Conservation (phyloP, 2,113 vertebrate species). For the Cyprinodon brontotheroides region DNA sequence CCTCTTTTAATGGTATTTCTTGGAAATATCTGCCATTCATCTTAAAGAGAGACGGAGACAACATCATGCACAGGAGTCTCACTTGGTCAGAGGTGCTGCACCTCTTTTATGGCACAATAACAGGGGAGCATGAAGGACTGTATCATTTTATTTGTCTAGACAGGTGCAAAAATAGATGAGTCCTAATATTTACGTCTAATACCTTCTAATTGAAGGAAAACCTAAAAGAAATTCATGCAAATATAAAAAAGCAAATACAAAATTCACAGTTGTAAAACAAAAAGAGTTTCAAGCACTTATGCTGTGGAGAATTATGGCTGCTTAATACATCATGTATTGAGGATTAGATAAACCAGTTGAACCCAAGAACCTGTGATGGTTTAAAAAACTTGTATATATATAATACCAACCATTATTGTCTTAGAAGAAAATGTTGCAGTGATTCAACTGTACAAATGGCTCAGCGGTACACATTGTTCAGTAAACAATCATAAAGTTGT, state of each 20-base stretch:
- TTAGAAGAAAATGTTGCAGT: conserved; percentile 14
- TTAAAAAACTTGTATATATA: neutral
- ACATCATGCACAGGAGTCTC: neutral
- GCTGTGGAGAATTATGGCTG: no score
- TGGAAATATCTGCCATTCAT: neutral
- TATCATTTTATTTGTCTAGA: conserved; percentile 37
- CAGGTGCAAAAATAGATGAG: neutral
- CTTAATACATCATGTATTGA: no score
- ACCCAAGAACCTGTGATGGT: no score
- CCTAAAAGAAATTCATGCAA: neutral
- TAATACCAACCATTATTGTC: neutral
- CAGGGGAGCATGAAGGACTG: conserved; percentile 12
- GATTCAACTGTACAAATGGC: conserved; percentile 9
- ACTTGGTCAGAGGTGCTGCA: conserved; percentile 15
- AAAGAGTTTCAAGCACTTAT: no score
- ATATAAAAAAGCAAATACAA: neutral
- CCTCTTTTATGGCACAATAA: conserved; percentile 23
- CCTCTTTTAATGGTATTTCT: neutral
- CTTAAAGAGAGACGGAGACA: conserved; percentile 9
- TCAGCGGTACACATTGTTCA: conserved; percentile 15
- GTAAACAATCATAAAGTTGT: conserved; percentile 55
- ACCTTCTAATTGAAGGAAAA: neutral
- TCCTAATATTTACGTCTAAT: neutral
- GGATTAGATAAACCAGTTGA: no score
- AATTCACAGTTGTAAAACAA: neutral